phyloP scores from a whole-genome alignment of 1,140 invertebrate species.

The Trichonephila clavata region DNA sequence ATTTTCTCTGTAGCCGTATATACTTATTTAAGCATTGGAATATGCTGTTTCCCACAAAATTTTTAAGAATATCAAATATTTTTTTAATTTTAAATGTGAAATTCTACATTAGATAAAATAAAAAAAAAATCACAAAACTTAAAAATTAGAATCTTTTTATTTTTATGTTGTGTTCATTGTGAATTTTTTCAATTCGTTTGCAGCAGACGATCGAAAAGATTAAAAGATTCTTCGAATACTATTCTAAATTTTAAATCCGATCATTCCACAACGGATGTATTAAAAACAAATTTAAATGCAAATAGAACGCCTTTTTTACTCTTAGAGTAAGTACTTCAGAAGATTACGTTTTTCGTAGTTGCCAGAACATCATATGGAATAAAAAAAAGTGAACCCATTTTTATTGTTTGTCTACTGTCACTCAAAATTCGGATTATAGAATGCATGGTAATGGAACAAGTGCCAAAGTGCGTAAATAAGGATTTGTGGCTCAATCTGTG shows the following conservation, averaged over 20 bases:
- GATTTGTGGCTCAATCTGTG: slow-evolving; percentile 37
- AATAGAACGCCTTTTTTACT: background rate
- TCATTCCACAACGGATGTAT: background rate
- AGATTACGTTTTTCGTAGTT: slow-evolving; percentile 29
- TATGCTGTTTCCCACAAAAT: too few species aligned
- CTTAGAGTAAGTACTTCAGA: background rate
- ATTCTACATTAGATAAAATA: too few species aligned
- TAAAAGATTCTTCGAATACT: background rate
- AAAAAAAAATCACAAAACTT: too few species aligned
- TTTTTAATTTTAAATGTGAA: too few species aligned
- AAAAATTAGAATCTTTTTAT: too few species aligned
- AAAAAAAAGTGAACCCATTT: background rate
- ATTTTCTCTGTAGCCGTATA: too few species aligned
- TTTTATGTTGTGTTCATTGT: too few species aligned
- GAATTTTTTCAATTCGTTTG: too few species aligned
- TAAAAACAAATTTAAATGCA: slow-evolving; percentile 5
- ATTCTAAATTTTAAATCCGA: background rate
- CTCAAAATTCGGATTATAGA: slow-evolving; percentile 37
- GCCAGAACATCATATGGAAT: background rate
- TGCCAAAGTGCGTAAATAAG: slow-evolving; percentile 5
- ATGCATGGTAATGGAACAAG: slow-evolving; percentile 32
- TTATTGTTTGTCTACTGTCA: slow-evolving; percentile 62
- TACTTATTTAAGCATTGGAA: too few species aligned
- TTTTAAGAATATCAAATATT: too few species aligned
- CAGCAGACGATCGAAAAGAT: background rate